These are phyloP conservation scores for Pomacea canaliculata DNA, from an alignment of 2,888 invertebrate species.

Conservation along the genomic window DNA sequence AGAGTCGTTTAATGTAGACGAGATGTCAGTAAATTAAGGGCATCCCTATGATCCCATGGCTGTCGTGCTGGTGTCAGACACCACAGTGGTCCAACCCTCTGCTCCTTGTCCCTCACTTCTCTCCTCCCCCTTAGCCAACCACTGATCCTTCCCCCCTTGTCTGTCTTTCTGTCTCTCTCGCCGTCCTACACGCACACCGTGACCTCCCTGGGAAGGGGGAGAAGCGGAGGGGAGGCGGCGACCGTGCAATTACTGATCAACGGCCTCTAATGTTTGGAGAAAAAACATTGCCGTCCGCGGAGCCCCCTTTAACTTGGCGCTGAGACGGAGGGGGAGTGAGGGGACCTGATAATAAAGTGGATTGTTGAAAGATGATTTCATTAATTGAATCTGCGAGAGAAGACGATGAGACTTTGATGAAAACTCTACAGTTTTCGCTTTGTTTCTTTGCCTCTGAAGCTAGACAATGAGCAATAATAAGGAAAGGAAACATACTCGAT, in stretches of 20 bases:
- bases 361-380: constrained; percentile 20
- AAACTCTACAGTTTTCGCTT: no score
- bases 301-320: not conserved
- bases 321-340: no score
- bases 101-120: not conserved
- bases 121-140: not conserved
- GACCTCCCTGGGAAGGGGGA: no score
- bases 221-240: no score
- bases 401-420: not conserved
- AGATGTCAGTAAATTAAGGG: no score
- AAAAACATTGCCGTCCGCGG: constrained; percentile 8
- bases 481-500: no score
- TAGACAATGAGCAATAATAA: no score
- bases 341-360: constrained; percentile 14
- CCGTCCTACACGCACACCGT: constrained; percentile 4
- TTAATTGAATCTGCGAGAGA: constrained; percentile 12
- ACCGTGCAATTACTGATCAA: constrained; percentile 16
- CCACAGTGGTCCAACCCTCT: no score
- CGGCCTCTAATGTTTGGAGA: constrained; percentile 14
- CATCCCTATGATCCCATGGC: no score
- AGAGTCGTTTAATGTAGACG: no score
- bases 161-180: not conserved
- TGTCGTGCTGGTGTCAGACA: no score
- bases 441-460: no score
- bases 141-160: not conserved